Evolutionary conservation across 2,113 vertebrate species (phyloP).

Genomic region (Raphicerus campestris): DNA sequence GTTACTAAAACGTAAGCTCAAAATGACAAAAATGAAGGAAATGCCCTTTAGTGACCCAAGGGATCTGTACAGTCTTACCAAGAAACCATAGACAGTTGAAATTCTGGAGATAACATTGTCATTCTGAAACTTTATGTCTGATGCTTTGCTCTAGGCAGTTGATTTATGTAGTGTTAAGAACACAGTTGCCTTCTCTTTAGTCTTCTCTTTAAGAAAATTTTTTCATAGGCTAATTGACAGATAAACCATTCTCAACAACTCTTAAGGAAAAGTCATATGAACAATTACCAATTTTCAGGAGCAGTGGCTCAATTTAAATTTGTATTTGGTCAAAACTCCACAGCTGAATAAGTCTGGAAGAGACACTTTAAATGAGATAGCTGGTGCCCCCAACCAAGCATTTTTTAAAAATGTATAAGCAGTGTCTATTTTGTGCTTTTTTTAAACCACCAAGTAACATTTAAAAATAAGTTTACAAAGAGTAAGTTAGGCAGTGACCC

Average conservation of each 20-base stretch:
- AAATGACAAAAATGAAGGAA: background rate
- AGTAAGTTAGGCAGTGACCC: background rate
- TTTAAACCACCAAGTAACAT: background rate
- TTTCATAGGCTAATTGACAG: background rate
- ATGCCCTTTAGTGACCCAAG: background rate
- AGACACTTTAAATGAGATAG: background rate
- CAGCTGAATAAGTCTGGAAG: background rate
- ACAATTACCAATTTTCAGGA: background rate
- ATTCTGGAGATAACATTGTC: background rate
- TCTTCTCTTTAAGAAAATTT: background rate
- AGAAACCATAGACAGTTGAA: background rate
- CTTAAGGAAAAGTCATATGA: background rate
- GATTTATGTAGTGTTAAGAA: background rate
- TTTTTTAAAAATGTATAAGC: background rate
- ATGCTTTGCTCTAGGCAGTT: background rate
- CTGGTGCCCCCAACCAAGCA: background rate
- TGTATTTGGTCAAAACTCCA: background rate
- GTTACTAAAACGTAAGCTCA: background rate
- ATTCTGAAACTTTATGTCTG: background rate
- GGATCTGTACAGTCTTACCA: background rate
- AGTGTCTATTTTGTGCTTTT: background rate
- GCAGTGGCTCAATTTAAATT: background rate
- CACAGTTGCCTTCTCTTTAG: background rate
- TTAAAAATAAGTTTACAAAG: background rate
- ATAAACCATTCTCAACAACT: background rate